These are phyloP conservation scores for Myripristis murdjan DNA, from an alignment of 2,797 vertebrate species.

Conservation along the genomic window DNA sequence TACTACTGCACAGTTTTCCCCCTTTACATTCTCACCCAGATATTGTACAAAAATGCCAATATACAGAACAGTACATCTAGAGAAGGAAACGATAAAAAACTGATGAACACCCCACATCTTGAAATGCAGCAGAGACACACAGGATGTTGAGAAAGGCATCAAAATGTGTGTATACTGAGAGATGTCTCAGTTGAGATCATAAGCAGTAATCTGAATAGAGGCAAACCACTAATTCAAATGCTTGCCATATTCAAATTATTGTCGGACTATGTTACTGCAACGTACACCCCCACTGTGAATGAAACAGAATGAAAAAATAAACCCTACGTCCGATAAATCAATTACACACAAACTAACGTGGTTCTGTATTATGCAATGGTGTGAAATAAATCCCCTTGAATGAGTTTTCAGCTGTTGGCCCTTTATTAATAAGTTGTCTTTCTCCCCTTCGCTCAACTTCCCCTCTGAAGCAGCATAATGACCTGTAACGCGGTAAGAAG, in stretches of 20 bases:
- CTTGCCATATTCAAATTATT: slow-evolving; percentile 3
- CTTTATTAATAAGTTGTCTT: slow-evolving; percentile 13
- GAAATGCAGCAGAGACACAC: slow-evolving; percentile 71
- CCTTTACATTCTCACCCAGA: slow-evolving; percentile 83
- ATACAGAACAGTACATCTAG: slow-evolving; percentile 84
- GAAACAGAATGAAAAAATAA: slow-evolving; percentile 60
- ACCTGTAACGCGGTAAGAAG: slow-evolving; percentile 57
- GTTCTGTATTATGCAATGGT: slow-evolving; percentile 50
- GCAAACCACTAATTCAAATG: slow-evolving; percentile 42
- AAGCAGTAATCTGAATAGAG: slow-evolving; percentile 54
- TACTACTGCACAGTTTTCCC: slow-evolving; percentile 80
- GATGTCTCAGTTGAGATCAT: slow-evolving; percentile 42
- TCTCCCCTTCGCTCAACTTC: slow-evolving; percentile 3
- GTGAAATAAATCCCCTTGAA: slow-evolving; percentile 34
- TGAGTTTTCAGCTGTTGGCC: slow-evolving; percentile 36
- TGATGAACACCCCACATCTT: slow-evolving; percentile 59
- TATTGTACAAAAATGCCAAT: slow-evolving; percentile 86
- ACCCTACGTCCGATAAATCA: slow-evolving; percentile 49
- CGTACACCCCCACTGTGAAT: slow-evolving; percentile 53
- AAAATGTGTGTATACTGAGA: slow-evolving; percentile 57
- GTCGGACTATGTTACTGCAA: slow-evolving; percentile 53
- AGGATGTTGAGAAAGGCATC: slow-evolving; percentile 77
- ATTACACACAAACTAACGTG: slow-evolving; percentile 42
- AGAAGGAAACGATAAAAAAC: slow-evolving; percentile 64
- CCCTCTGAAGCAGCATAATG: slow-evolving; percentile 38